Evolutionary conservation across 2,113 vertebrate genomes (phyloP).

Genomic region (Vidua macroura): DNA sequence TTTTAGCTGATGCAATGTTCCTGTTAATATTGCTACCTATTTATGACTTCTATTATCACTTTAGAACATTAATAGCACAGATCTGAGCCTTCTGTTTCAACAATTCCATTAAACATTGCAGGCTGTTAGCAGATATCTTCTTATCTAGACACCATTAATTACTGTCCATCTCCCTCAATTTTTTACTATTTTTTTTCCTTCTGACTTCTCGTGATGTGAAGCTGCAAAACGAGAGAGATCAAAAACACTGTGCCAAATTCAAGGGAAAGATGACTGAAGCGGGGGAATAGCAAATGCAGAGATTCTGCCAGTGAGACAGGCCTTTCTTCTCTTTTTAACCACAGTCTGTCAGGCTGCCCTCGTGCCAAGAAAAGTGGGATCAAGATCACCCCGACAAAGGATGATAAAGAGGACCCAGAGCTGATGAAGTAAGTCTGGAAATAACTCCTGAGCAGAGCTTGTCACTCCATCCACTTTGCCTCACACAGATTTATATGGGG

Average conservation of each 20-base stretch:
- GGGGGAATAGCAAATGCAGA: not conserved
- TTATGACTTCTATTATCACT: slow-evolving; percentile 66
- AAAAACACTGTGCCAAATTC: slow-evolving; percentile 39
- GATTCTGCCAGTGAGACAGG: slow-evolving; percentile 27
- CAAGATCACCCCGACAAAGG: slow-evolving; percentile 94
- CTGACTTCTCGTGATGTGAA: slow-evolving; percentile 38
- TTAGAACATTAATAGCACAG: slow-evolving; percentile 60
- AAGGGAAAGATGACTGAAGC: slow-evolving; percentile 15
- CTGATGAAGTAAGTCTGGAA: slow-evolving; percentile 93
- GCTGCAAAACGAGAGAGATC: slow-evolving; percentile 52
- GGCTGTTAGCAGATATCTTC: slow-evolving; percentile 59
- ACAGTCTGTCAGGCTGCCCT: slow-evolving; percentile 98
- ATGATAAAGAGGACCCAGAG: slow-evolving; percentile 98
- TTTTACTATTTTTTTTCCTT: not conserved
- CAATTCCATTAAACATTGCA: slow-evolving; percentile 62
- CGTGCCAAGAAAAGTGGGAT: slow-evolving; percentile 99
- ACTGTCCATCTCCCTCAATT: slow-evolving; percentile 52
- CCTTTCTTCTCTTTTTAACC: slow-evolving; percentile 62
- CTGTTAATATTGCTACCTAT: slow-evolving; percentile 47
- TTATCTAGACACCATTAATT: slow-evolving; percentile 65
- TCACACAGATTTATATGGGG: fast-evolving
- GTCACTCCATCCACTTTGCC: not conserved
- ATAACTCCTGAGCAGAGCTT: not conserved
- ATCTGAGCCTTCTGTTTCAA: slow-evolving; percentile 62
- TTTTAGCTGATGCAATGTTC: slow-evolving; percentile 64